A percentile compares a stretch with the other conserved stretches of the same genome.
Conservation (phyloP, 92 coral and sea anemone species). For the Blastomussa wellsi region DNA sequence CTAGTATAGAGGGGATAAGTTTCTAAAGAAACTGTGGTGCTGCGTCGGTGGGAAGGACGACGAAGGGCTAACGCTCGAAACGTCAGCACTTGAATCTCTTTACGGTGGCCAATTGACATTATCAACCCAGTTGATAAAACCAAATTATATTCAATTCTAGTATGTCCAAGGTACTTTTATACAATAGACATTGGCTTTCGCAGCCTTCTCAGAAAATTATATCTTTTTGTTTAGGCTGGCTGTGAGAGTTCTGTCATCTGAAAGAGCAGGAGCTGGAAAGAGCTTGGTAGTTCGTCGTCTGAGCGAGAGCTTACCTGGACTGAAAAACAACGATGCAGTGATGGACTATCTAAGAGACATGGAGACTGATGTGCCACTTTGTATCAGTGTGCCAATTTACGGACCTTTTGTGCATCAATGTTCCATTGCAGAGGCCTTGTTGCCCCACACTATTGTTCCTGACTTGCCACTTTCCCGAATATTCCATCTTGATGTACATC, state of each 20-base stretch:
- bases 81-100: too few species aligned
- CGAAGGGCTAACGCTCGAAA: too few species aligned
- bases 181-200: background rate
- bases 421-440: constrained; percentile 61
- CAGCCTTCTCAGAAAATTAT: background rate
- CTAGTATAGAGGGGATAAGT: too few species aligned
- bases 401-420: constrained; percentile 70
- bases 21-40: too few species aligned
- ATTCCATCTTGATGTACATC: constrained; percentile 88
- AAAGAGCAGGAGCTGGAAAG: constrained; percentile 88
- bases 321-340: constrained; percentile 63
- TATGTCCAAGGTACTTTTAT: too few species aligned
- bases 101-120: too few species aligned
- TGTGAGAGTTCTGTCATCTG: constrained; percentile 74
- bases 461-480: constrained; percentile 86
- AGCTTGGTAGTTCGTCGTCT: constrained; percentile 73
- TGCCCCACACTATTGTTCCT: constrained; percentile 64
- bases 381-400: constrained; percentile 77
- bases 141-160: background rate
- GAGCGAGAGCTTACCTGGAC: constrained; percentile 46
- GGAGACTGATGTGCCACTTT: constrained; percentile 54
- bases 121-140: background rate
- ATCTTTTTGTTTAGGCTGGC: constrained; percentile 55
- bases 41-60: too few species aligned
- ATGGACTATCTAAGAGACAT: constrained; percentile 36